A percentile compares a stretch with the other conserved stretches of the same genome.
phyloP scores from a whole-genome alignment of 2,888 invertebrate genomes.

The Sympetrum striolatum region DNA sequence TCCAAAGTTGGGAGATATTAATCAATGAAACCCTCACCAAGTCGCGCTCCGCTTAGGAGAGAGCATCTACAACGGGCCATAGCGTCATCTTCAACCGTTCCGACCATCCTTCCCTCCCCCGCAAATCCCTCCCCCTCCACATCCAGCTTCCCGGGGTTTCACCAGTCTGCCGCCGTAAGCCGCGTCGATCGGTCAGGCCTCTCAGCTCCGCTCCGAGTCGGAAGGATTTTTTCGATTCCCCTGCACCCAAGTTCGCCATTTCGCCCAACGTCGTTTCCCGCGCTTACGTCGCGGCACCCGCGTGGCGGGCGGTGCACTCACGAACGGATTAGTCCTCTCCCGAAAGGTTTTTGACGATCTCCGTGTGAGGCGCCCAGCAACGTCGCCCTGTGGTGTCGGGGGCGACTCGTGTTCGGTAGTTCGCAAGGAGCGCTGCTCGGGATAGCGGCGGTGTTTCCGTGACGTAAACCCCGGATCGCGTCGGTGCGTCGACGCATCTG shows the following conservation, averaged over 20 bases:
- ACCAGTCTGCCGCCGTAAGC: slow-evolving; percentile 36
- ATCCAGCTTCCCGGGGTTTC: neutral
- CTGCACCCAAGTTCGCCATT: neutral
- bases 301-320: neutral
- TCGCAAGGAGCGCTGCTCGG: too few relatives aligned
- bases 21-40: neutral
- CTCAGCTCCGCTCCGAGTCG: neutral
- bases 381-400: too few relatives aligned
- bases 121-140: neutral
- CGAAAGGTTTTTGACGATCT: too few relatives aligned
- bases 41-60: neutral
- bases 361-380: too few relatives aligned
- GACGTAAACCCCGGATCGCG: too few relatives aligned
- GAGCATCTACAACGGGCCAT: neutral
- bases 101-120: neutral
- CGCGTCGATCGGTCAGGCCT: slow-evolving; percentile 24
- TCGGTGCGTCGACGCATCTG: too few relatives aligned
- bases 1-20: neutral
- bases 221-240: neutral
- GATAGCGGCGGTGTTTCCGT: too few relatives aligned
- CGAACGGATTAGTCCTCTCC: neutral
- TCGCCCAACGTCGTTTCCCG: too few relatives aligned
- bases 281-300: neutral
- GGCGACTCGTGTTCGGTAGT: too few relatives aligned
- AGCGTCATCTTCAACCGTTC: neutral